Percentiles rank a stretch among this genome's conserved stretches.
Evolutionary conservation across 2,888 invertebrate species (phyloP).

Genomic region (Apocheima hispidaria): DNA sequence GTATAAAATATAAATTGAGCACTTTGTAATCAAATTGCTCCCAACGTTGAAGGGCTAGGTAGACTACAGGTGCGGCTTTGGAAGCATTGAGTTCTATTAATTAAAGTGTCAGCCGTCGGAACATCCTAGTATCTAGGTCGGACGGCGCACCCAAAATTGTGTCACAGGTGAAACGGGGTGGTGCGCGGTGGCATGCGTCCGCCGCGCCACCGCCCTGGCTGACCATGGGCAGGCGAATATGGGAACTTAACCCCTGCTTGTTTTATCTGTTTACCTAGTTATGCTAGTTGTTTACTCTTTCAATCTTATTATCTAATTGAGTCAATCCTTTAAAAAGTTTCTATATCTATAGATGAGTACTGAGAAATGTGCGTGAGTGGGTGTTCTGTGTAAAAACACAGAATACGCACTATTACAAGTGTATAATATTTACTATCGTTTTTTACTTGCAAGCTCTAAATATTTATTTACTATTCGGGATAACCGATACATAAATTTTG

Average conservation of each 20-base stretch:
- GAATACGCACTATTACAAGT: too few species aligned
- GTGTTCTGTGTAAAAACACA: too few species aligned
- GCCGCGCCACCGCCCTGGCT: slow-evolving; percentile 16
- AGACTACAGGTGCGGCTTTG: slow-evolving; percentile 47
- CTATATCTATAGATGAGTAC: neutral
- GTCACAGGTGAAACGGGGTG: slow-evolving; percentile 33
- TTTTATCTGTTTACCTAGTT: neutral
- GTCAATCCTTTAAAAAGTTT: neutral
- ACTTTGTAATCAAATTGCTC: neutral
- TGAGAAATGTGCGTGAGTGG: neutral
- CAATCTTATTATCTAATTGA: neutral
- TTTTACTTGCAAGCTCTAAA: too few species aligned
- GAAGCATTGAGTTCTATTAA: slow-evolving; percentile 54
- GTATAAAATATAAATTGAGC: neutral
- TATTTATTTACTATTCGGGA: too few species aligned
- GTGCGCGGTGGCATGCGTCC: slow-evolving; percentile 24
- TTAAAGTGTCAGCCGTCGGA: slow-evolving; percentile 55
- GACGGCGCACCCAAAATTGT: slow-evolving; percentile 65
- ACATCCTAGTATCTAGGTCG: slow-evolving; percentile 69
- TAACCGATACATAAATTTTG: too few species aligned
- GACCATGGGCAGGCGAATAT: slow-evolving; percentile 16
- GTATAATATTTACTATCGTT: too few species aligned
- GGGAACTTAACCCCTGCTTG: neutral
- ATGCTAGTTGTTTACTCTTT: neutral
- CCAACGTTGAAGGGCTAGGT: slow-evolving; percentile 6